A percentile compares a stretch with the other conserved stretches of the same genome.
phyloP scores from a whole-genome alignment of 2,797 vertebrate genomes.

The Spheniscus humboldti region DNA sequence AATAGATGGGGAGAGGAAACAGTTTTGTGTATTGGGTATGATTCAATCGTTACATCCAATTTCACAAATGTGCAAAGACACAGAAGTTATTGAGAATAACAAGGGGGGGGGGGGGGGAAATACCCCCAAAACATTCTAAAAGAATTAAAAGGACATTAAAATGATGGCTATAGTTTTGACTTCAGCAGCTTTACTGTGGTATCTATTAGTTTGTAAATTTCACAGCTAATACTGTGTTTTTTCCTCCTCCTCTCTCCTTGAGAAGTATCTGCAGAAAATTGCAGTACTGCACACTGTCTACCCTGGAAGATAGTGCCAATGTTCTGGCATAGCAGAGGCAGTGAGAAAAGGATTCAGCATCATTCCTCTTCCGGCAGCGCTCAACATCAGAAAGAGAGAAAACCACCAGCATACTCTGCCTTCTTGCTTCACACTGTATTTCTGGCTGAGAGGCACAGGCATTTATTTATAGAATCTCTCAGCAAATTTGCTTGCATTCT shows the following conservation, averaged over 20 bases:
- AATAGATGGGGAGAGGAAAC: neutral
- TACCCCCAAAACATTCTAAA: neutral
- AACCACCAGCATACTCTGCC: neutral
- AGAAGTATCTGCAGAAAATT: neutral
- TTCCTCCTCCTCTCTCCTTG: neutral
- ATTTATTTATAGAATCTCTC: neutral
- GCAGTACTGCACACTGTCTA: neutral
- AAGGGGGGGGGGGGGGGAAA: neutral
- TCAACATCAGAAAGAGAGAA: neutral
- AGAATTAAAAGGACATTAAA: neutral
- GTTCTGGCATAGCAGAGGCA: neutral
- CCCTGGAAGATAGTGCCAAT: neutral
- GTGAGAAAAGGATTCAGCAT: neutral
- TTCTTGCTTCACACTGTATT: neutral
- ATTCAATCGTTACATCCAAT: neutral
- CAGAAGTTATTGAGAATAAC: neutral
- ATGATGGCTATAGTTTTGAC: neutral
- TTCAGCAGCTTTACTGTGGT: neutral
- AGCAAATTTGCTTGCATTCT: neutral
- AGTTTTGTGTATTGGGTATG: neutral
- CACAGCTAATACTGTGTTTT: neutral
- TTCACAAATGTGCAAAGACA: fast-evolving
- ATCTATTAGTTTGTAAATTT: neutral
- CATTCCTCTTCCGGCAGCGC: neutral
- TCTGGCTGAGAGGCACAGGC: neutral